Base-by-base conservation (phyloP, 2,888 invertebrate genomes). In the Meiosimyza decipiens region DNA sequence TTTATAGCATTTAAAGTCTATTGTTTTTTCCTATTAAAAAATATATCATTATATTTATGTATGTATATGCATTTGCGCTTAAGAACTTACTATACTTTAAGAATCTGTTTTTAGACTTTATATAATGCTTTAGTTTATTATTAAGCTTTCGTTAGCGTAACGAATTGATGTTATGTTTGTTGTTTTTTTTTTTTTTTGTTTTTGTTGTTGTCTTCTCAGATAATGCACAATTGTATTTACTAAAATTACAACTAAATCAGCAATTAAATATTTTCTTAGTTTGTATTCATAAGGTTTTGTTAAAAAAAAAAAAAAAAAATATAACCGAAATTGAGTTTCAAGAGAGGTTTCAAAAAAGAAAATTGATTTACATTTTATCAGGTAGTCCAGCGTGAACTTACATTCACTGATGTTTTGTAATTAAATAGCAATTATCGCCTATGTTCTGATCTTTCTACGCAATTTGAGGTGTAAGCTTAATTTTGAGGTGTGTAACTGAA, bases 41-140 rank as follows among this genome's bases (percentile, higher is more conserved):
- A 66, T 66, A 52, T 54, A 54, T 54, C 28, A 54, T 66, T 40
- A 40, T 64, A 51, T 57, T 40, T 40, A 40, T 40, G 40, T 40
- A 15, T 55, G n/a, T 67, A 67, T 55, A 22, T 22, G 13, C 22
- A 47, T 52, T 70, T 40, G 9, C 40, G 40, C 40, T 40, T 9
- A 6, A 60, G 13, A 52, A n/a, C 18, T 70, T 33, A 62, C 60
- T 70, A 40, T 40, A 40, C 9, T 40, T 40, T 40, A 40, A 70
- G 52, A 62, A 62, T 70, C 51, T 70, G 62, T 62, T 40, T 70
- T 70, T 69, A 69, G 68, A 69, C 68, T 51, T 69, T 50, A 50
- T 52, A 60, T 70, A 62, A 51, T 66, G 68, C 68, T 68, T 68
- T 59, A 16, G 59, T 40, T 16, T 57, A 68, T 49, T 22, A 59